Evolutionary conservation across 1,140 invertebrate genomes (phyloP).

Genomic region (Drosophila leontia): DNA sequence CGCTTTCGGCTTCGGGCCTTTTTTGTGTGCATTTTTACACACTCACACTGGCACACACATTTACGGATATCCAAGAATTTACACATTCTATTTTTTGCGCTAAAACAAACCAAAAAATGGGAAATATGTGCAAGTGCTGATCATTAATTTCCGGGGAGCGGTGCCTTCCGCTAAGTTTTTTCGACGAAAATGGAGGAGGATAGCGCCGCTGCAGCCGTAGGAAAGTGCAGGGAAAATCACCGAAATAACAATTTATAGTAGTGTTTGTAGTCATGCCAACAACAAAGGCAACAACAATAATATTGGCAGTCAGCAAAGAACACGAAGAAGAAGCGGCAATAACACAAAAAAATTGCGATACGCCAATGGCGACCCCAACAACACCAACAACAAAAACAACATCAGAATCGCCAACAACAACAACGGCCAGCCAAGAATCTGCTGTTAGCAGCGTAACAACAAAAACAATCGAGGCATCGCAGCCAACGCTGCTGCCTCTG

Average conservation of each 20-base stretch:
- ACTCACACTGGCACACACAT: conserved; percentile 15
- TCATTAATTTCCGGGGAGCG: conserved; percentile 12
- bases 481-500: conserved; percentile 61
- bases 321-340: conserved; percentile 32
- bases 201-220: conserved; percentile 31
- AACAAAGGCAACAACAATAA: conserved; percentile 57
- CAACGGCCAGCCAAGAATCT: conserved; percentile 8
- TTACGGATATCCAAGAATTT: conserved; percentile 19
- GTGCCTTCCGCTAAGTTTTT: conserved; percentile 19
- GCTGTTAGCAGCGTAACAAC: conserved; percentile 11
- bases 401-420: conserved; percentile 16
- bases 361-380: conserved; percentile 69
- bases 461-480: conserved; percentile 41
- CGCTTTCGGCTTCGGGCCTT: conserved; percentile 35
- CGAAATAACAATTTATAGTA: conserved; percentile 70
- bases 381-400: conserved; percentile 20
- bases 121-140: conserved; percentile 36
- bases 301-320: conserved; percentile 19
- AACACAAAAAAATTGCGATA: conserved; percentile 71
- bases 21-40: conserved; percentile 48
- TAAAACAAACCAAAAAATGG: conserved; percentile 10
- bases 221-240: conserved; percentile 21
- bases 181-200: conserved; percentile 63
- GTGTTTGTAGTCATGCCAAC: conserved; percentile 68
- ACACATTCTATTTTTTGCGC: conserved; percentile 35